Conservation (phyloP, 1,140 invertebrate species). For the Diachasmimorpha longicaudata region DNA sequence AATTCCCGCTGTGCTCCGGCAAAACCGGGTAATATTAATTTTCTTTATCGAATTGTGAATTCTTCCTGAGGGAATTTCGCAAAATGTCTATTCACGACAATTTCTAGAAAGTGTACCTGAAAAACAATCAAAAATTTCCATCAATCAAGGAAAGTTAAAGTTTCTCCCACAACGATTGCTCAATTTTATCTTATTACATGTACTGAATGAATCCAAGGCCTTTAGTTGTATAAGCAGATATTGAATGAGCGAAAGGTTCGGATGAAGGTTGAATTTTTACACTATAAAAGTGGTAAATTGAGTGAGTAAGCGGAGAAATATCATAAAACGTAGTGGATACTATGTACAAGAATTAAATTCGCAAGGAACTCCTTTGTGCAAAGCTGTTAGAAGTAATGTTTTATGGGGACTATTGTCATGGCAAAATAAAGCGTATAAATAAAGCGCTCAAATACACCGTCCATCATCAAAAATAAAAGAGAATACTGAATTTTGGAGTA, state of each 20-base stretch:
- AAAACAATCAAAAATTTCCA: no score
- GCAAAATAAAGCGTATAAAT: not conserved
- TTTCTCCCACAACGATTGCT: not conserved
- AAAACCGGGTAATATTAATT: no score
- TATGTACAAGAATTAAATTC: not conserved
- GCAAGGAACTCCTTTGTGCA: not conserved
- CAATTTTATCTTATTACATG: not conserved
- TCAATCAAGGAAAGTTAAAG: no score
- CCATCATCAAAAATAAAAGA: no score
- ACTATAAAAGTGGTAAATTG: not conserved
- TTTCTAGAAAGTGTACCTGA: no score
- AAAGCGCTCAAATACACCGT: not conserved
- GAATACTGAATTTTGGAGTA: no score
- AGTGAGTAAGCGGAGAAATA: not conserved
- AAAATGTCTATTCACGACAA: no score
- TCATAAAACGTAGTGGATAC: not conserved
- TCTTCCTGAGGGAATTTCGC: no score
- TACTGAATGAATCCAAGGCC: not conserved
- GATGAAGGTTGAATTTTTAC: not conserved
- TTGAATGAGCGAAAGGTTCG: not conserved
- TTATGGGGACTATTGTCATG: not conserved
- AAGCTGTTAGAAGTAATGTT: not conserved
- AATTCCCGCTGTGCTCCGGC: no score
- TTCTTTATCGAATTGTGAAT: no score
- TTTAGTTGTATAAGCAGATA: not conserved